These are phyloP conservation scores for Ophiothrix spiculata DNA, from an alignment of 35 echinoderm and acorn worm genomes.

Conservation along the genomic window DNA sequence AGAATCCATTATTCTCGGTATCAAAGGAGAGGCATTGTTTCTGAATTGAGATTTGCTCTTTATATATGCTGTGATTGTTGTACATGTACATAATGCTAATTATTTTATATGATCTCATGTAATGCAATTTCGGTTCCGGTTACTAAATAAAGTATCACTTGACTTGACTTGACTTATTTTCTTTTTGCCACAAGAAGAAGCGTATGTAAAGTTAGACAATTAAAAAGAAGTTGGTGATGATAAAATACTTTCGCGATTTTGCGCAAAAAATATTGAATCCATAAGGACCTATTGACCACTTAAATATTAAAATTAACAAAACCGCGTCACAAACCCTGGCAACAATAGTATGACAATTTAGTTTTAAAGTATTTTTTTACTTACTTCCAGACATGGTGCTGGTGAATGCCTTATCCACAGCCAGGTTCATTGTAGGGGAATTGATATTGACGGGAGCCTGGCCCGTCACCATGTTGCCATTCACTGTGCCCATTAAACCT, in stretches of 20 bases:
- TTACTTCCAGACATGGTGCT: constrained; percentile 61
- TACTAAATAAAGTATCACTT: too few relatives aligned
- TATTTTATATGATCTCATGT: too few relatives aligned
- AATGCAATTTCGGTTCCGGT: too few relatives aligned
- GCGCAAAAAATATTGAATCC: not conserved
- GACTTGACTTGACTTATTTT: too few relatives aligned
- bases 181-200: too few relatives aligned
- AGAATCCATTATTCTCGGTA: too few relatives aligned
- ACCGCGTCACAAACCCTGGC: not conserved
- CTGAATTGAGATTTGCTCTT: too few relatives aligned
- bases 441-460: constrained; percentile 50
- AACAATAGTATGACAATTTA: not conserved
- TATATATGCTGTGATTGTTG: too few relatives aligned
- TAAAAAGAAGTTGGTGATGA: not conserved
- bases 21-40: too few relatives aligned
- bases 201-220: not conserved
- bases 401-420: constrained; percentile 68
- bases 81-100: too few relatives aligned
- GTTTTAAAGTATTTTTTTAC: too few relatives aligned
- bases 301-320: not conserved
- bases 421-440: constrained; percentile 46
- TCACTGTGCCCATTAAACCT: constrained; percentile 55
- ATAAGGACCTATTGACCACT: not conserved
- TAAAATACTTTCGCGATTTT: not conserved
- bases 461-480: constrained; percentile 71